Percentiles rank a stretch among this genome's conserved stretches.
Conservation (phyloP, 2,888 invertebrate genomes). For the Drepana falcataria region DNA sequence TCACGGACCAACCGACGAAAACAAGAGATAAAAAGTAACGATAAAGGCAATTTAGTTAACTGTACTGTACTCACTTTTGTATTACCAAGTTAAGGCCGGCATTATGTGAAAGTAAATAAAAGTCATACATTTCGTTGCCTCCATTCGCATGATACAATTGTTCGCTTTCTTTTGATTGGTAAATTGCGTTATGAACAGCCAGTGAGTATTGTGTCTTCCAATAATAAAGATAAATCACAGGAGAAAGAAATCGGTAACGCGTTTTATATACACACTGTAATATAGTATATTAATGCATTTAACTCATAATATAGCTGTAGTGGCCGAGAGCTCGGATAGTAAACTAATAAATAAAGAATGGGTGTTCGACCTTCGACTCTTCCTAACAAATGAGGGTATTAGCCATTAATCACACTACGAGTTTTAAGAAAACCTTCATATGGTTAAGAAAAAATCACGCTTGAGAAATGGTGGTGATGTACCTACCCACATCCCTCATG, state of each 20-base stretch:
- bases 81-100: slow-evolving; percentile 26
- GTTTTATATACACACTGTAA: not conserved
- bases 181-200: slow-evolving; percentile 27
- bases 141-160: slow-evolving; percentile 28
- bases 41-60: slow-evolving; percentile 46
- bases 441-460: too few relatives aligned
- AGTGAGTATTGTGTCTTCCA: not conserved
- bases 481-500: too few relatives aligned
- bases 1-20: slow-evolving; percentile 23
- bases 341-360: too few relatives aligned
- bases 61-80: slow-evolving; percentile 40
- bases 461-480: too few relatives aligned
- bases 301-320: too few relatives aligned
- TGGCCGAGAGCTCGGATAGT: too few relatives aligned
- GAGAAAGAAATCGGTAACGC: too few relatives aligned
- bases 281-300: not conserved
- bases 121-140: slow-evolving; percentile 21
- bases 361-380: too few relatives aligned
- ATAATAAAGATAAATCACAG: too few relatives aligned
- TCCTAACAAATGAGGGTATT: too few relatives aligned
- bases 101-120: slow-evolving; percentile 24
- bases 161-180: slow-evolving; percentile 22
- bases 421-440: too few relatives aligned
- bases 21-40: slow-evolving; percentile 34
- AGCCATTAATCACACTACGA: too few relatives aligned